A percentile compares a stretch with the other conserved stretches of the same genome.
Evolutionary conservation across 2,113 vertebrate genomes (phyloP).

Genomic region (Kryptolebias marmoratus): DNA sequence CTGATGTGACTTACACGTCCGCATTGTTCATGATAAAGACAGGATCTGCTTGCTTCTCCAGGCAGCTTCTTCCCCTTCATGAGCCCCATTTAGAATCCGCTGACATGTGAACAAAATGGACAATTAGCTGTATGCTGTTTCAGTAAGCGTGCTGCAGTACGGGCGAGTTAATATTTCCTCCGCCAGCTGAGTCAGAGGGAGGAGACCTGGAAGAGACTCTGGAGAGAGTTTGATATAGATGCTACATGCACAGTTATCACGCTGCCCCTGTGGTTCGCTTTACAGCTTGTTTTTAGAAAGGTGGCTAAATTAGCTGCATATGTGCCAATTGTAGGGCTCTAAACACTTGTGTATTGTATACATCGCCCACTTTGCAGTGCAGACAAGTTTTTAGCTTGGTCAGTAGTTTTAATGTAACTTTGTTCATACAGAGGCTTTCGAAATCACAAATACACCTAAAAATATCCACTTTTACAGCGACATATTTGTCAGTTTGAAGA

Average conservation of each 20-base stretch:
- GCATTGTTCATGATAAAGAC: constrained; percentile 26
- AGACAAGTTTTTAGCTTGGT: constrained; percentile 18
- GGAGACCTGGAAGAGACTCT: constrained; percentile 40
- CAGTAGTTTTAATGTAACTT: constrained; percentile 19
- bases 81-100: constrained; percentile 71
- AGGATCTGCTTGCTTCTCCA: constrained; percentile 49
- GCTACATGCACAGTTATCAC: constrained; percentile 51
- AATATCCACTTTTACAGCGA: not conserved
- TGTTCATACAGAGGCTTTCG: not conserved
- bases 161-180: constrained; percentile 60
- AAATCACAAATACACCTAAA: not conserved
- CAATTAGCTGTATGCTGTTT: constrained; percentile 73
- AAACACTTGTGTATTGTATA: constrained; percentile 17
- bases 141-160: constrained; percentile 47
- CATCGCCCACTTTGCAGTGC: constrained; percentile 23
- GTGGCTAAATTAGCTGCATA: constrained; percentile 31
- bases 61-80: constrained; percentile 37
- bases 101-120: constrained; percentile 70
- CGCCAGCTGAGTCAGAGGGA: constrained; percentile 47
- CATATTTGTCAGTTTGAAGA: not conserved
- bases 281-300: constrained; percentile 49
- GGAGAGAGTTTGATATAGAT: constrained; percentile 57
- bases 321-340: constrained; percentile 22
- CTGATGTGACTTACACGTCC: constrained; percentile 17
- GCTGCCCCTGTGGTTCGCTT: constrained; percentile 40